Conservation (phyloP, 2,888 invertebrate genomes). For the Mythimna loreyi region DNA sequence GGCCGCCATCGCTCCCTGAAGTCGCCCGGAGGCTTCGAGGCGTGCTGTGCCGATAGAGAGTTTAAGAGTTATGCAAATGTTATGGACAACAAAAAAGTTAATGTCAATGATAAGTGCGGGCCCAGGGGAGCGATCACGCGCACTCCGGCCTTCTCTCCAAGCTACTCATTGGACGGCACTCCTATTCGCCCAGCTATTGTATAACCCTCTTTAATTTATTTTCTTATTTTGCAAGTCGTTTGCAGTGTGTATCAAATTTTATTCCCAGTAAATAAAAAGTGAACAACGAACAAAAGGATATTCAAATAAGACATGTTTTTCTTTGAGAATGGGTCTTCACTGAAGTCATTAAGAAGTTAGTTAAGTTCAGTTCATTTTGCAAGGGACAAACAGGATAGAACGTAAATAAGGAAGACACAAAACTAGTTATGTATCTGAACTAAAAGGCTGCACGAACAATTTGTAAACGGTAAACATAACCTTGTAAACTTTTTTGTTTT, state of each 20-base stretch:
- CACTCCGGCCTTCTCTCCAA: slow-evolving; percentile 73
- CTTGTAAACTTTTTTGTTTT: slow-evolving; percentile 6
- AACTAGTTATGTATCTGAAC: slow-evolving; percentile 43
- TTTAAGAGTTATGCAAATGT: slow-evolving; percentile 90
- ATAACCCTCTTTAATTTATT: slow-evolving; percentile 81
- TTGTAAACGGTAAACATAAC: slow-evolving; percentile 27
- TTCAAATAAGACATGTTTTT: slow-evolving; percentile 54
- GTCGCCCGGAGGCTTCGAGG: slow-evolving; percentile 83
- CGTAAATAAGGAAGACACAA: slow-evolving; percentile 29
- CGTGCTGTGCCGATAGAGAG: slow-evolving; percentile 81
- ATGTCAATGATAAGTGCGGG: slow-evolving; percentile 89
- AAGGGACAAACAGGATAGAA: slow-evolving; percentile 29
- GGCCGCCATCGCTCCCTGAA: slow-evolving; percentile 78
- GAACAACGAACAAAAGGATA: slow-evolving; percentile 52
- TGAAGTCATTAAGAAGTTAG: slow-evolving; percentile 52
- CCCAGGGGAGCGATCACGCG: slow-evolving; percentile 84
- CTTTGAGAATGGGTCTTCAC: slow-evolving; percentile 26
- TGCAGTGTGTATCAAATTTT: slow-evolving; percentile 70
- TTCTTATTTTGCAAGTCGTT: slow-evolving; percentile 73
- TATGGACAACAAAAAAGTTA: slow-evolving; percentile 91
- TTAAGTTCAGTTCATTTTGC: slow-evolving; percentile 47
- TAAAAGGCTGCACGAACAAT: slow-evolving; percentile 9
- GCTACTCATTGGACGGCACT: slow-evolving; percentile 68
- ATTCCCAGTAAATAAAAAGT: slow-evolving; percentile 66
- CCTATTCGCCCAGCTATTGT: slow-evolving; percentile 78